Evolutionary conservation across 2,888 invertebrate genomes (phyloP).

Genomic region (Zonitis immaculata): DNA sequence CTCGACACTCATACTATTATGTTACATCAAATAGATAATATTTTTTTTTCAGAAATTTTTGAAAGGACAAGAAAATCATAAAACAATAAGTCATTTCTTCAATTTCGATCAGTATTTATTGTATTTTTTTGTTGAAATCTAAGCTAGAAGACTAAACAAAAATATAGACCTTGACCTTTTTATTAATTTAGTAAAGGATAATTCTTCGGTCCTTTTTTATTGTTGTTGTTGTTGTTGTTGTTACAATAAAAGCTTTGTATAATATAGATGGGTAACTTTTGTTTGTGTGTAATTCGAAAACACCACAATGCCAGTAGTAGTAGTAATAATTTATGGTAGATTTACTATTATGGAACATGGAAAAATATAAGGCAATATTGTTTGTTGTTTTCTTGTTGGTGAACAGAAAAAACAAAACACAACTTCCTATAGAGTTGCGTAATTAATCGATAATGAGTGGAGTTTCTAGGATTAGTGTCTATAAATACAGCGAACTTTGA

Average conservation of each 20-base stretch:
- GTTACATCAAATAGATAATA: slow-evolving; percentile 17
- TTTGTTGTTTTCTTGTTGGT: not conserved
- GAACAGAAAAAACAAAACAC: not conserved
- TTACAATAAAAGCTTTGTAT: not conserved
- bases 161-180: not conserved
- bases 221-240: not conserved
- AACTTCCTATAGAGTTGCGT: not conserved
- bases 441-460: not conserved
- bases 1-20: slow-evolving; percentile 26
- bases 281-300: not conserved
- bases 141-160: not conserved
- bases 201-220: not conserved
- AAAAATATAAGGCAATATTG: not conserved
- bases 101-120: no score
- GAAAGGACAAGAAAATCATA: not conserved
- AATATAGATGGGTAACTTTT: not conserved
- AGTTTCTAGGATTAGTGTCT: not conserved
- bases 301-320: not conserved
- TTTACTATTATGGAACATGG: not conserved
- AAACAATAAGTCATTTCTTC: slow-evolving; percentile 6
- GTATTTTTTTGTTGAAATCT: no score
- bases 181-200: not conserved
- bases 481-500: slow-evolving; percentile 22
- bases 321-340: not conserved
- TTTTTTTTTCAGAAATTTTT: slow-evolving; percentile 15